Conservation (phyloP, 2,113 vertebrate species). For the Siniperca knerii region DNA sequence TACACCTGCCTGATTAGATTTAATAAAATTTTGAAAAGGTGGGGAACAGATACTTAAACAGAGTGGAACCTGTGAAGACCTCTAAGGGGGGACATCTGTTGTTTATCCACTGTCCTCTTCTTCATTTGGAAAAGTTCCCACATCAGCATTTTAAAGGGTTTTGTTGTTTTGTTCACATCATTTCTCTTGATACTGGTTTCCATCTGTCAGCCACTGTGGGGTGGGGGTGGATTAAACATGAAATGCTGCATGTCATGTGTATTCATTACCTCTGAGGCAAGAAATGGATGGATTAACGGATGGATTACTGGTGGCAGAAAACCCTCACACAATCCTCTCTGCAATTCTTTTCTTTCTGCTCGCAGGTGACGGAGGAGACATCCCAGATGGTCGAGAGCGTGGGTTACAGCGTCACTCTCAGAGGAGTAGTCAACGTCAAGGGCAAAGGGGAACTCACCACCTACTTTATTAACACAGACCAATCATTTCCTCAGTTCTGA, state of each 20-base stretch:
- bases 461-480: slow-evolving; percentile 86
- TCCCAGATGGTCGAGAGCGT: slow-evolving; percentile 83
- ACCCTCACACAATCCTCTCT: not conserved
- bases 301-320: not conserved
- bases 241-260: too few relatives aligned
- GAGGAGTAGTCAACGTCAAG: slow-evolving; percentile 90
- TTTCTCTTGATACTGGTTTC: too few relatives aligned
- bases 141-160: too few relatives aligned
- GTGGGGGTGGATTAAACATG: not conserved
- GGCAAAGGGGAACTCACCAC: slow-evolving; percentile 94
- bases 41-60: too few relatives aligned
- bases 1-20: too few relatives aligned
- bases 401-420: slow-evolving; percentile 85
- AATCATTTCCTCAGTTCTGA: slow-evolving; percentile 58
- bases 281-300: not conserved
- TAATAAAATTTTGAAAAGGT: too few relatives aligned
- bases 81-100: too few relatives aligned
- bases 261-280: not conserved
- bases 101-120: too few relatives aligned
- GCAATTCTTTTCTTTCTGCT: not conserved
- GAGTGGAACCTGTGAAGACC: too few relatives aligned
- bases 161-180: too few relatives aligned
- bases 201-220: too few relatives aligned
- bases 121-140: too few relatives aligned
- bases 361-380: slow-evolving; percentile 91